Percentiles rank a stretch among this genome's conserved stretches.
These are phyloP conservation scores for Agraylea sexmaculata DNA, from an alignment of 1,140 invertebrate species.

Conservation along the genomic window DNA sequence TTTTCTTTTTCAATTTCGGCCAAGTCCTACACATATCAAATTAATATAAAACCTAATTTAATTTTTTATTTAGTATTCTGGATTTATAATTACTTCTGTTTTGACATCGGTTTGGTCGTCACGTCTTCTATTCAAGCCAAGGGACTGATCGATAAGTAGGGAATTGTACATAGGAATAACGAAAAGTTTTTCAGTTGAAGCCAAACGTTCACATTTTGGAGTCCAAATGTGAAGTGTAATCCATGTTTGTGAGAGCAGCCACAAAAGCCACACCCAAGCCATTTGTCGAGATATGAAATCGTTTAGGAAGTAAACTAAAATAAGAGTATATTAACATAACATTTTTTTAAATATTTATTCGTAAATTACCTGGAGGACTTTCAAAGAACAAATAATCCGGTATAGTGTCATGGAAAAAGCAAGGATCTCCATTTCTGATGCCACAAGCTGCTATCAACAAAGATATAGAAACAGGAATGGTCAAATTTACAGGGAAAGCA, in stretches of 20 bases:
- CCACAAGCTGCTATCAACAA: conserved; percentile 82
- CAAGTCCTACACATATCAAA: conserved; percentile 47
- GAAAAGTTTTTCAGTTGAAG: conserved; percentile 91
- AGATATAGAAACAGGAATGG: conserved; percentile 81
- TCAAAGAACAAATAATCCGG: conserved; percentile 86
- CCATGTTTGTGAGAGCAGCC: conserved; percentile 93
- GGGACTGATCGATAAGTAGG: conserved; percentile 88
- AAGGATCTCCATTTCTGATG: conserved; percentile 70
- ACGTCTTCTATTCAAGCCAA: conserved; percentile 84
- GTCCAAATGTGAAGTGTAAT: conserved; percentile 95
- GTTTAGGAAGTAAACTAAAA: conserved; percentile 60
- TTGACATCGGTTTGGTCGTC: conserved; percentile 92
- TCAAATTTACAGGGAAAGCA: conserved; percentile 85
- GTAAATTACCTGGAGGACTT: conserved; percentile 51
- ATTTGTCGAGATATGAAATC: conserved; percentile 80
- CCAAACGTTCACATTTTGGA: conserved; percentile 91
- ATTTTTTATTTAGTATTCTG: background rate
- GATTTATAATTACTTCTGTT: conserved; percentile 54
- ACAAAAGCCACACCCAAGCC: conserved; percentile 85
- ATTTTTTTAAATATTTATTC: background rate
- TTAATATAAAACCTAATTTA: conserved; percentile 5
- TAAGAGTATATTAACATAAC: conserved; percentile 3
- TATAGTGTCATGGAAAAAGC: conserved; percentile 73
- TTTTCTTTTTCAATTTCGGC: conserved; percentile 84
- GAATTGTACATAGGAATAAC: conserved; percentile 91